phyloP scores from a whole-genome alignment of 2,797 vertebrate genomes.

The Notolepis coatsorum region DNA sequence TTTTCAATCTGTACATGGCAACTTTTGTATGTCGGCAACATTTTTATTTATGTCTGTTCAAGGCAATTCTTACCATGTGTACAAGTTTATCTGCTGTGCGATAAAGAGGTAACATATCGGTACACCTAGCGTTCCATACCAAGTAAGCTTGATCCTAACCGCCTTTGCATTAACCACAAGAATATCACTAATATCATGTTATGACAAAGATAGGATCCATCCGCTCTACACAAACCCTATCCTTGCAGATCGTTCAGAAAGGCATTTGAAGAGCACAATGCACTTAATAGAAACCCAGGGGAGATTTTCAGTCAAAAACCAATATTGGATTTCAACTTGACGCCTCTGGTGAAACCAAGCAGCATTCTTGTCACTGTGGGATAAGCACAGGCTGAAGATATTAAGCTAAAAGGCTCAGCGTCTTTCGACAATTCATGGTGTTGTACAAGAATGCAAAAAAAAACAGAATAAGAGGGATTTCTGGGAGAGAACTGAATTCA shows the following conservation, averaged over 20 bases:
- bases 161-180: slow-evolving; percentile 10
- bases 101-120: not conserved
- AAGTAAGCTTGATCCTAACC: slow-evolving; percentile 1
- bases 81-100: not conserved
- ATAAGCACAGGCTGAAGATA: not conserved
- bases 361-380: not conserved
- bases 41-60: too few relatives aligned
- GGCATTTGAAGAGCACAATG: slow-evolving; percentile 8
- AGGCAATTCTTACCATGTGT: too few relatives aligned
- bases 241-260: not conserved
- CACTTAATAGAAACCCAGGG: not conserved
- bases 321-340: not conserved
- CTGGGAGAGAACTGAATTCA: not conserved
- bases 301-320: slow-evolving; percentile 1
- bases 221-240: not conserved
- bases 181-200: not conserved
- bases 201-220: not conserved
- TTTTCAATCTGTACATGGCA: too few relatives aligned
- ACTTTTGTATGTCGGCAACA: too few relatives aligned
- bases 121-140: not conserved
- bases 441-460: too few relatives aligned
- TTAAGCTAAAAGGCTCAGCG: not conserved
- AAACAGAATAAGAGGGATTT: not conserved
- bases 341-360: not conserved
- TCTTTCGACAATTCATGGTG: not conserved